Evolutionary conservation across 1,140 invertebrate genomes (phyloP), one percentile per base, ranked within the genome.

Genomic region (Akabosia matsudoensis): DNA sequence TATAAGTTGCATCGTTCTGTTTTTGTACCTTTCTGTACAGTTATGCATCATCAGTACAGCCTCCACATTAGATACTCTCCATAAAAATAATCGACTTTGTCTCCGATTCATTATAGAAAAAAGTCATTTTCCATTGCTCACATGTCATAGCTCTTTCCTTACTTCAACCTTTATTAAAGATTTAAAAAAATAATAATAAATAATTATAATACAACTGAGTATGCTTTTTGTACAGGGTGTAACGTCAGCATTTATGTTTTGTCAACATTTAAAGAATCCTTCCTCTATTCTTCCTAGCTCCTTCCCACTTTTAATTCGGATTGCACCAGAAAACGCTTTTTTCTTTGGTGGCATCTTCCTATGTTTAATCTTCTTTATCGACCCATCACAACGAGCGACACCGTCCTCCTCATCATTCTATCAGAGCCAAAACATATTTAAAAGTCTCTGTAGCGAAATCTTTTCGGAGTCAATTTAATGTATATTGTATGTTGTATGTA

Each of bases 291-390:
- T 30, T 30, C n/a, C n/a, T 67, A 24, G 28, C 4, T 67, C 61
- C 28, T 67, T 67, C 22, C 28, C 31, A 67, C 10, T 67, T 67
- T 31, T 31, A 67, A 67, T 31, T 67, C 28, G 26, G 13, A 67
- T 67, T 67, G 61, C 3, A 67, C 13, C 24, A 61, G 14, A n/a
- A n/a, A 22, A 7, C 24, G n/a, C 54, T 61, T 61, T 61, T 61
- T 61, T 61, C 54, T 10, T 67, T 67, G 28, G 2, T 67, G 10
- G 28, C 61, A 16, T 67, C 61, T 67, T 30, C 61, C 31, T 67
- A 30, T 67, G 7, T 7, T 67, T 67, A 67, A 67, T 67, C 61
- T 67, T 67, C 26, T 67, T 67, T 67, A 67, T 67, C 61, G 61
- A 67, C 61, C 61, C 61, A 31, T 67, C 61, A 67, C 61, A 61